Percentiles rank a stretch among this genome's conserved stretches.
phyloP scores from a whole-genome alignment of 2,113 vertebrate species.

The Heliornis fulica region DNA sequence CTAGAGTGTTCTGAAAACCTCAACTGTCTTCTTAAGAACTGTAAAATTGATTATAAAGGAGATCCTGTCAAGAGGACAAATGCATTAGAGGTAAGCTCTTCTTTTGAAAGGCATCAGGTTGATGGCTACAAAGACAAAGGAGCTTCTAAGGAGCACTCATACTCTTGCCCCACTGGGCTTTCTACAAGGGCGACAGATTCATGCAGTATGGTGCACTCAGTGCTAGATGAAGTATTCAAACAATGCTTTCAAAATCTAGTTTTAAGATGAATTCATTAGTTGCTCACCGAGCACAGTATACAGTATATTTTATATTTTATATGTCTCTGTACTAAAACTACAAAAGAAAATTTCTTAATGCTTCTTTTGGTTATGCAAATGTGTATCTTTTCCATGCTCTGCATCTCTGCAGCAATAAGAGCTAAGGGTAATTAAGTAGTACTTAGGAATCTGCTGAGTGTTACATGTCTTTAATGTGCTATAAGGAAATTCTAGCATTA shows the following conservation, averaged over 20 bases:
- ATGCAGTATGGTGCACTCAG: neutral
- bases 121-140: neutral
- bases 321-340: neutral
- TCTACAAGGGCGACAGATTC: neutral
- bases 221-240: neutral
- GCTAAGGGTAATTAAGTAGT: constrained; percentile 33
- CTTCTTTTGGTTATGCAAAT: neutral
- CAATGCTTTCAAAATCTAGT: neutral
- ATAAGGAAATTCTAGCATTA: constrained; percentile 33
- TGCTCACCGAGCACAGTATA: neutral
- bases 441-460: constrained; percentile 63
- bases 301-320: no score
- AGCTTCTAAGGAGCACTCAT: neutral
- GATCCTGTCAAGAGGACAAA: neutral
- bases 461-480: constrained; percentile 33
- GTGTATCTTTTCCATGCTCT: neutral
- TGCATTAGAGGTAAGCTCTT: neutral
- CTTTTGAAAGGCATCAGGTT: neutral
- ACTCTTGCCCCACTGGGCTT: neutral
- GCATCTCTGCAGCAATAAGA: neutral
- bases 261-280: neutral
- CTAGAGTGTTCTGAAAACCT: neutral
- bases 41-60: neutral
- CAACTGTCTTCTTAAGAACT: neutral
- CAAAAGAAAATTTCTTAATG: neutral